phyloP scores from a whole-genome alignment of 2,113 vertebrate species.

The Aspidoscelis tigris region DNA sequence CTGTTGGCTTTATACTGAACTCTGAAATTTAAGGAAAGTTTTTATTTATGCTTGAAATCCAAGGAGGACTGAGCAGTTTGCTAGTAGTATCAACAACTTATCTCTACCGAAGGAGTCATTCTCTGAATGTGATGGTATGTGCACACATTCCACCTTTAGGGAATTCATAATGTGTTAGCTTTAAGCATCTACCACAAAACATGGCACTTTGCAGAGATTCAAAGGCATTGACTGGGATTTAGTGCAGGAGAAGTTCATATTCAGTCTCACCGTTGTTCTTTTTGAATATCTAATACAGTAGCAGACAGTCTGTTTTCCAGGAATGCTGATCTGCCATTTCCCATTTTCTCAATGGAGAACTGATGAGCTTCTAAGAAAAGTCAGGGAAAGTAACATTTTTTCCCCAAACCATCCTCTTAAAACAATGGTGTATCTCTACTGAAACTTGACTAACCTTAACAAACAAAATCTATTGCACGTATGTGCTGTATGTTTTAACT shows the following conservation, averaged over 20 bases:
- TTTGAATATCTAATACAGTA: background rate
- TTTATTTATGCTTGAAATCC: slow-evolving; percentile 11
- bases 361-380: background rate
- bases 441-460: slow-evolving; percentile 39
- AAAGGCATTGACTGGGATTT: no score
- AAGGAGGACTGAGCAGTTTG: background rate
- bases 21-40: no score
- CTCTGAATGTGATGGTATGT: background rate
- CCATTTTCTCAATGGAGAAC: background rate
- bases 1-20: no score
- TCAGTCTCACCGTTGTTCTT: no score
- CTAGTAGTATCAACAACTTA: background rate
- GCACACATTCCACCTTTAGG: background rate
- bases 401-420: background rate
- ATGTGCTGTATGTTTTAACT: slow-evolving; percentile 38
- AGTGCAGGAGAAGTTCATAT: no score
- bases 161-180: background rate
- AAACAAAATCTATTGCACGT: slow-evolving; percentile 27
- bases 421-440: slow-evolving; percentile 26
- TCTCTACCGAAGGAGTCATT: background rate
- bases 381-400: background rate
- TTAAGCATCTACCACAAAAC: background rate
- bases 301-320: background rate
- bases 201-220: no score
- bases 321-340: background rate